Base-by-base conservation (phyloP, 2,888 invertebrate genomes). In the Panorpa germanica region DNA sequence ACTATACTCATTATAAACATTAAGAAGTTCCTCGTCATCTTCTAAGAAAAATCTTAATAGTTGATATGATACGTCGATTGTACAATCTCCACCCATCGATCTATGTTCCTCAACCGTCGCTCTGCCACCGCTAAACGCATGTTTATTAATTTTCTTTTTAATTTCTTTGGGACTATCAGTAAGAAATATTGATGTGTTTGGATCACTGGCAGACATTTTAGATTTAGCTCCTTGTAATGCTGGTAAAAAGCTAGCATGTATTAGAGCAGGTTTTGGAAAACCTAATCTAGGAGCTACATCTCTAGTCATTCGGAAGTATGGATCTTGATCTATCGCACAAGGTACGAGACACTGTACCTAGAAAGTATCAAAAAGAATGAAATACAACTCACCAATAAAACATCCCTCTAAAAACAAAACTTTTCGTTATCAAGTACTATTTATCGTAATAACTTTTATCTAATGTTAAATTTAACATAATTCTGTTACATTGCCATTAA, bases 311-410 rank as follows among this genome's bases (percentile, higher is more conserved):
- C 98, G 70, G 57, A 99, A 99, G 56, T 96, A 99, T 0, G 98
- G 98, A 59, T 99, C 98, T 65, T 98, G 98, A 61, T 99, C 98
- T 40, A 98, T 98, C 6, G 93, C 98, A 57, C 98, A 98, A 0
- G 98, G 98, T 38, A 98, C 91, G 3, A 91, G 61, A 45, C 80
- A 80, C 4, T 70, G 74, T 26, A 90, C 61, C 35, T 58, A 39
- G n/a, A 20, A 26, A 19, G 25, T 14, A 14, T 37, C 1, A 25
- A 22, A 7, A 13, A 16, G n/a, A 3, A n/a, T 21, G 5, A 26
- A 11, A 23, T n/a, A 20, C 21, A n/a, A 18, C 14, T 18, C 25
- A 24, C 16, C 29, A 17, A 24, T 4, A 16, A 14, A 10, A n/a
- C n/a, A n/a, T 9, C 4, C 16, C 7, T 5, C 15, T 29, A n/a